Evolutionary conservation across 2,888 invertebrate genomes (phyloP), one percentile per base, ranked within the genome.

Genomic region (Nephrotoma appendiculata): DNA sequence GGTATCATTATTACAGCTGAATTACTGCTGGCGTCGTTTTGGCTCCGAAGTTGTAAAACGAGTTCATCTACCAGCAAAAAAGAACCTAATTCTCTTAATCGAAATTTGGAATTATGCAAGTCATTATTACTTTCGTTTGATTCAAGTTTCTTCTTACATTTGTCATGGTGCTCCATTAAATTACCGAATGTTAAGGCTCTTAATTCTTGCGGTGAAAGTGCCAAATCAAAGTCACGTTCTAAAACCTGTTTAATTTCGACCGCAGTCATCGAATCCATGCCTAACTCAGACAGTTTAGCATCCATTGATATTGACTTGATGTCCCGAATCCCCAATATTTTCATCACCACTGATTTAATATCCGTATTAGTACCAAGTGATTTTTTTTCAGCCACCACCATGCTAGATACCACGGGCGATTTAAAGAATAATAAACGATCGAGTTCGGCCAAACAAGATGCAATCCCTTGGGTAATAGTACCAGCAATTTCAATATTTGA

Each of bases 221-320:
- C 95, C 86, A 98, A 92, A 90, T 98, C 98, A 90, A 96, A 98
- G 90, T 98, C 97, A 89, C 97, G 93, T 91, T 98, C 98, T 1
- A 98, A 91, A 0, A 96, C 96, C 91, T 98, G 98, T 89, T 98
- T 98, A 88, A 99, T 97, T 92, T 99, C 98, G 0, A 98, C 97
- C 0, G 97, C 97, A 97, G 98, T 98, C 93, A 99, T 95, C 1
- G 98, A 98, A 92, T 99, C 98, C 95, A 99, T 96, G 48, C 99
- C 99, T 88, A 99, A 92, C 90, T 99, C 98, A 1, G 97, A 96
- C 1, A 99, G 92, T 0, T 95, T 94, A 0, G 95, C 93, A 89
- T 95, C 94, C 87, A 94, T 93, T 84, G 95, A 95, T 0, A 95
- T 93, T 0, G 94, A 94, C 91, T 95, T 96, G 89, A 94, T 90